Evolutionary conservation across 2,113 vertebrate species (phyloP).

Genomic region (Neodon shergylaensis): DNA sequence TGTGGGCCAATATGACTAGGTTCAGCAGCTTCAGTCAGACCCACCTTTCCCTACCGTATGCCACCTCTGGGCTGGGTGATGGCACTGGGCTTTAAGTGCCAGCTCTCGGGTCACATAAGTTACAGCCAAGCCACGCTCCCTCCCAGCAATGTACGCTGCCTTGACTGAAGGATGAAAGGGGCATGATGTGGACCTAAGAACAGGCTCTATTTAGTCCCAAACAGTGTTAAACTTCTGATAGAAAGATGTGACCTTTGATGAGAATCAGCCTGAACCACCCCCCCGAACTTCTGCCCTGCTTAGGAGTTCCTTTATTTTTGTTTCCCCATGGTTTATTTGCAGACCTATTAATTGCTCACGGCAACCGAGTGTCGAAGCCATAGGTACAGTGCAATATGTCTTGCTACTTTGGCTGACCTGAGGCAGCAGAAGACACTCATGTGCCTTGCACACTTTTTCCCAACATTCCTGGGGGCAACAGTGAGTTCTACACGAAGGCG

Average conservation of each 20-base stretch:
- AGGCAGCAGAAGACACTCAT: neutral
- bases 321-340: neutral
- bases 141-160: accelerated
- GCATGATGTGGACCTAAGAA: neutral
- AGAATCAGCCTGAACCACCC: neutral
- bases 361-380: neutral
- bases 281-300: neutral
- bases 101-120: neutral
- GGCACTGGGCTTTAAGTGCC: neutral
- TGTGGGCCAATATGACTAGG: neutral
- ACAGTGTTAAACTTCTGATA: neutral
- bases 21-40: neutral
- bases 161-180: neutral
- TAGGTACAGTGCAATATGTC: neutral
- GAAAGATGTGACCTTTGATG: neutral
- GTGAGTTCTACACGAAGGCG: neutral
- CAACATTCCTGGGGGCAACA: neutral
- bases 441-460: neutral
- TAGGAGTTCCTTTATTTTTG: neutral
- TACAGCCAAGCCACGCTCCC: neutral
- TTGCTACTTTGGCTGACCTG: neutral
- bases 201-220: neutral
- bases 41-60: accelerated
- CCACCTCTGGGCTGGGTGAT: neutral
- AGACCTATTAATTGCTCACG: neutral